Conservation (phyloP, 2,797 vertebrate species). For the Capromys pilorides region DNA sequence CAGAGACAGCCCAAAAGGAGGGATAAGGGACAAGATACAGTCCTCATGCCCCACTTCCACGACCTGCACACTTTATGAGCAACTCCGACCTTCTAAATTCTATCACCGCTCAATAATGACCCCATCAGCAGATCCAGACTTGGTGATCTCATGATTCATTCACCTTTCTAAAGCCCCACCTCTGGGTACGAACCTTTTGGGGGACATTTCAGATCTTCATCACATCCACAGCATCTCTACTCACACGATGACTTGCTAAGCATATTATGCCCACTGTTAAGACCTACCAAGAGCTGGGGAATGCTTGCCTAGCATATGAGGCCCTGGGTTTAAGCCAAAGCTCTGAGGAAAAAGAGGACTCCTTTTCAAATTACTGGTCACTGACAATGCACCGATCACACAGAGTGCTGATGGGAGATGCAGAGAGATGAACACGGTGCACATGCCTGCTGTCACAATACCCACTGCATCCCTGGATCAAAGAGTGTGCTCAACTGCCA, state of each 20-base stretch:
- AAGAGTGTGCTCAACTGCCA: neutral
- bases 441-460: neutral
- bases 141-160: neutral
- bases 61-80: neutral
- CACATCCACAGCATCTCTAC: neutral
- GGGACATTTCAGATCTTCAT: neutral
- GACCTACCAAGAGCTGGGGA: neutral
- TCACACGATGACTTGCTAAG: neutral
- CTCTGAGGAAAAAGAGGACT: too few relatives aligned
- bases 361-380: neutral
- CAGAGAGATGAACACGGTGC: neutral
- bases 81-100: neutral
- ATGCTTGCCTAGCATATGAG: neutral
- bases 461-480: neutral
- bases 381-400: too few relatives aligned
- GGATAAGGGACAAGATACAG: neutral
- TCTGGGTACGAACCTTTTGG: neutral
- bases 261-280: neutral
- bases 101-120: neutral
- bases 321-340: too few relatives aligned
- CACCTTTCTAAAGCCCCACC: neutral
- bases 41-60: neutral
- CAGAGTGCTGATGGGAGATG: neutral
- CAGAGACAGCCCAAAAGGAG: neutral
- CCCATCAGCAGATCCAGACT: neutral